Evolutionary conservation across 2,888 invertebrate genomes (phyloP), one percentile per base, ranked within the genome.

Genomic region (Charanyca ferruginea): DNA sequence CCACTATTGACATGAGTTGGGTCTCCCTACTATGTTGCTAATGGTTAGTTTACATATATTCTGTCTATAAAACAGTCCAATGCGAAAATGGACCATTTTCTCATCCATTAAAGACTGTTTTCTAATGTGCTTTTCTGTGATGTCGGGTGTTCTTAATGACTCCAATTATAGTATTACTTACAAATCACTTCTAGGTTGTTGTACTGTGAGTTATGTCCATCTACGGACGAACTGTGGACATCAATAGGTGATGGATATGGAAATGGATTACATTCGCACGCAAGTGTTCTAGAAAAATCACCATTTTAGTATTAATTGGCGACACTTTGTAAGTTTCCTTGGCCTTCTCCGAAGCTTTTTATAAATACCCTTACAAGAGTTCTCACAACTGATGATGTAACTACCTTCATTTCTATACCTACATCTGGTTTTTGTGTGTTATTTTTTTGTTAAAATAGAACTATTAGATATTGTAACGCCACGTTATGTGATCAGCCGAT

Each of bases 151-250:
- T 60, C 54, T 59, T 69, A 76, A 76, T 77, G 64, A 74, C 60
- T 62, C 69, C 74, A 83, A 83, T 83, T 83, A 85, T 73, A 83
- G 80, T 81, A 83, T 84, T 79, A 67, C 71, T 81, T 83, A 83
- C 83, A 77, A 82, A 79, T 79, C 67, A 78, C 73, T 73, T 73
- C 55, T 62, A 74, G 63, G 53, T 69, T 73, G 73, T 75, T 66
- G 58, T 72, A 55, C 51, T 59, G 54, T 57, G 54, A 55, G 59
- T 52, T 54, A 67, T 68, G 22, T 48, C 72, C 68, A 66, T 70
- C 20, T 82, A 62, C 18, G 77, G 77, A 38, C 20, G 7, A 1
- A 35, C 38, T 42, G 45, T 52, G 69, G 71, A 62, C 58, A 84
- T 84, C 82, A 73, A 73, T 68, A 70, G 66, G 52, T 23, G 41